Evolutionary conservation across 2,888 invertebrate species (phyloP), one percentile per base, ranked within the genome.

Genomic region (Drosophila infuscata): DNA sequence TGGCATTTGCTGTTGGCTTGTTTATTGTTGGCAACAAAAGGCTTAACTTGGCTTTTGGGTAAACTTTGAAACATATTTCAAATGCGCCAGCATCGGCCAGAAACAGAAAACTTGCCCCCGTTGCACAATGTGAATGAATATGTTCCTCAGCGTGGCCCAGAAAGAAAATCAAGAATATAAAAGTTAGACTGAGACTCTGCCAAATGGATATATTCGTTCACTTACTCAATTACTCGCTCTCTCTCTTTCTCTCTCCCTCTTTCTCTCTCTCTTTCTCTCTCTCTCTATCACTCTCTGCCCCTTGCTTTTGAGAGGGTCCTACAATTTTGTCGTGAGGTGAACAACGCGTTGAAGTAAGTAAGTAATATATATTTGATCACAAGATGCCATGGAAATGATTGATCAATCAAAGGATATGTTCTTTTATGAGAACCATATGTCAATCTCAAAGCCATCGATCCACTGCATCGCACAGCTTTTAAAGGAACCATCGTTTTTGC

Each of bases 81-180:
- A 71, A 76, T 61, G 53, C 64, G 63, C 48, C 70, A 60, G 33
- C 63, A 56, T 36, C 36, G 56, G 20, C 29, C 62, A 54, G 25
- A 62, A 46, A 54, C 32, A 46, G 3, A n/a, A 46, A 29, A 29
- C 49, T 58, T 59, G 59, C 9, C 57, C 17, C 48, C n/a, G 35
- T 29, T 49, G 29, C 64, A 53, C 43, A 57, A 32, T 15, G 41
- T 57, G 57, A 60, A 74, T 52, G 48, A 52, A 54, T 64, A 69
- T 74, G 64, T 74, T 64, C 64, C 64, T 54, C 58, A 51, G 20
- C 35, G 36, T 12, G 54, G 58, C 59, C 61, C 56, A 53, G 59
- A 71, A 68, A 70, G 66, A 66, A 83, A 89, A 86, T 79, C 82
- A 79, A 87, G 63, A 74, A 81, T 77, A 88, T 83, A 87, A 83